Evolutionary conservation across 1,140 invertebrate species (phyloP).

Genomic region (Fragariocoptes setiger): DNA sequence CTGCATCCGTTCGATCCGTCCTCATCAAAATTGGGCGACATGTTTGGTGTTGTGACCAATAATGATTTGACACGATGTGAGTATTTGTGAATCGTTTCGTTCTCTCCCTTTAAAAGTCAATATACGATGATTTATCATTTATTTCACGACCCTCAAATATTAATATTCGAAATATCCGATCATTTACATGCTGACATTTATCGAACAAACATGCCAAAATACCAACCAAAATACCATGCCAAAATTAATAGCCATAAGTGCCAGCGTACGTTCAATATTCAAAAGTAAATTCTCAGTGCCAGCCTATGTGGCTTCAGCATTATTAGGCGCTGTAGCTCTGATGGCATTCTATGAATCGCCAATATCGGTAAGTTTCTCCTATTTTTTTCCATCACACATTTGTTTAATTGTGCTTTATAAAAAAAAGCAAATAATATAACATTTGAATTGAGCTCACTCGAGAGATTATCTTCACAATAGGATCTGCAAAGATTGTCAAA

Average conservation of each 20-base stretch:
- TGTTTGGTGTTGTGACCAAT: not conserved
- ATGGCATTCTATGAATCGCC: slow-evolving; percentile 11
- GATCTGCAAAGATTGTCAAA: too few species aligned
- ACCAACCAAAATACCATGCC: not conserved
- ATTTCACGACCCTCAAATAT: too few species aligned
- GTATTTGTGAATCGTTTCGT: not conserved
- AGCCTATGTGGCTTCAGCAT: slow-evolving; percentile 6
- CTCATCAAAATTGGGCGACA: not conserved
- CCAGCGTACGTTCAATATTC: slow-evolving; percentile 7
- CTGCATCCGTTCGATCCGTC: not conserved
- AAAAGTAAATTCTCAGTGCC: slow-evolving; percentile 4
- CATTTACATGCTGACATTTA: too few species aligned
- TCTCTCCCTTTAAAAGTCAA: not conserved
- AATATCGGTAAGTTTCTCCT: not conserved
- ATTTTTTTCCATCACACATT: too few species aligned
- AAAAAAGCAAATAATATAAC: too few species aligned
- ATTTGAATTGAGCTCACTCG: too few species aligned
- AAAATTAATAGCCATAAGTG: not conserved
- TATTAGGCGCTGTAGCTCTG: slow-evolving; percentile 8
- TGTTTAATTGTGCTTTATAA: too few species aligned
- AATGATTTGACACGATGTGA: not conserved
- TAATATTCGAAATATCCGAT: too few species aligned
- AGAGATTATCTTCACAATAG: too few species aligned
- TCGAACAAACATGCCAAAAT: too few species aligned
- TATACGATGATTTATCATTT: not conserved